A percentile compares a stretch with the other conserved stretches of the same genome.
Conservation (phyloP, 1,140 invertebrate species). For the Ectropis grisescens region DNA sequence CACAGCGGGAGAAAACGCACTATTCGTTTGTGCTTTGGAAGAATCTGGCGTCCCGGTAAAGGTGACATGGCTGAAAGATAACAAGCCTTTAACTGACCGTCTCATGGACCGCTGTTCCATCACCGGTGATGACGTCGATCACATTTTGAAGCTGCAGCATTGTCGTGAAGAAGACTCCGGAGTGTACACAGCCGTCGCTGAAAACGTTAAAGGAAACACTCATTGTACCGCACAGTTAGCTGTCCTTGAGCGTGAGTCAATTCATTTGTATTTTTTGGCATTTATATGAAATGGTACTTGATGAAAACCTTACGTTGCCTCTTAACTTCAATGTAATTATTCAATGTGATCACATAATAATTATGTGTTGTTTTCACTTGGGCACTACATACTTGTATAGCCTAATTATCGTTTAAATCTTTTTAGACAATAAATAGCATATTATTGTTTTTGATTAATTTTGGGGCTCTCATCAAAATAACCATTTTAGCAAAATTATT, state of each 20-base stretch:
- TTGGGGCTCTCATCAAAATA: too few relatives aligned
- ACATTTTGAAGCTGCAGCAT: slow-evolving; percentile 84
- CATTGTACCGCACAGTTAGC: slow-evolving; percentile 88
- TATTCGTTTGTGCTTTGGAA: slow-evolving; percentile 85
- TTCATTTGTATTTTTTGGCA: slow-evolving; percentile 9
- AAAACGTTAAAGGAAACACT: slow-evolving; percentile 83
- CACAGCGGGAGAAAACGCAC: slow-evolving; percentile 87
- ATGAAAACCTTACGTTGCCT: too few relatives aligned
- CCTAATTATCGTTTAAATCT: too few relatives aligned
- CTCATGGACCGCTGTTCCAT: slow-evolving; percentile 82
- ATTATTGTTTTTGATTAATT: too few relatives aligned
- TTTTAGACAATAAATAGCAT: too few relatives aligned
- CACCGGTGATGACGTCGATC: slow-evolving; percentile 68
- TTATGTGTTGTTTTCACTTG: too few relatives aligned
- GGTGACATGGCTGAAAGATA: slow-evolving; percentile 92
- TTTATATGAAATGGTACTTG: too few relatives aligned
- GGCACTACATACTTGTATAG: too few relatives aligned
- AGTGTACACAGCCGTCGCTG: slow-evolving; percentile 92
- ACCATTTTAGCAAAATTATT: too few relatives aligned
- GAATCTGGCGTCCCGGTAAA: slow-evolving; percentile 58
- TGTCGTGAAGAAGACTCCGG: slow-evolving; percentile 87
- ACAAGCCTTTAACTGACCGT: slow-evolving; percentile 83
- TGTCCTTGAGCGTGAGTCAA: slow-evolving; percentile 83
- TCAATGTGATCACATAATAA: too few relatives aligned
- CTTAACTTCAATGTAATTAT: too few relatives aligned